Conservation (phyloP, 2,888 invertebrate genomes). For the Eilema depressum region DNA sequence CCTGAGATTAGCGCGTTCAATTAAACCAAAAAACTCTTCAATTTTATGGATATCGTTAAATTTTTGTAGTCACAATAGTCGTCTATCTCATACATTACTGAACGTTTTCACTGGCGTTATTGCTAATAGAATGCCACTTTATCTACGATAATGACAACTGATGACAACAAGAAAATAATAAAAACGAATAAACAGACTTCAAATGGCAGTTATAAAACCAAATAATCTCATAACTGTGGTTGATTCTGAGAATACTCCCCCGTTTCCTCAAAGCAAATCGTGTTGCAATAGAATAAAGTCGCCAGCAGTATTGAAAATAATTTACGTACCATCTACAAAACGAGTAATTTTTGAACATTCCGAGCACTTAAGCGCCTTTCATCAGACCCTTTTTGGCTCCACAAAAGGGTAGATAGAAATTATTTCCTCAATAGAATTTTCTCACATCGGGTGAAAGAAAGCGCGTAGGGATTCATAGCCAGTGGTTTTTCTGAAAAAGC, state of each 20-base stretch:
- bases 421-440: conserved; percentile 78
- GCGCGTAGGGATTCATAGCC: conserved; percentile 68
- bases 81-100: no score
- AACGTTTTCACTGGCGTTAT: no score
- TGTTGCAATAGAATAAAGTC: background rate
- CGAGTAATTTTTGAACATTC: conserved; percentile 48
- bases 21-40: no score
- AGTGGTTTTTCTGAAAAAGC: conserved; percentile 77
- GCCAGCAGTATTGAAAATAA: conserved; percentile 22
- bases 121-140: no score
- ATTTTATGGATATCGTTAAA: no score
- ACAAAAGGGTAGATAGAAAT: conserved; percentile 71
- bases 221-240: background rate
- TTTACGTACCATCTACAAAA: conserved; percentile 32
- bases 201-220: background rate
- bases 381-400: conserved; percentile 47
- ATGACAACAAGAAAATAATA: background rate
- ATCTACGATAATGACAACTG: background rate
- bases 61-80: no score
- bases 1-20: no score
- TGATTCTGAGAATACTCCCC: background rate
- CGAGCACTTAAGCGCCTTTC: conserved; percentile 52
- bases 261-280: conserved; percentile 6
- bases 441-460: conserved; percentile 69
- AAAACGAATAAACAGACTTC: background rate